These are phyloP conservation scores for Paracanthobrama guichenoti DNA, from an alignment of 2,113 vertebrate genomes.

Conservation along the genomic window DNA sequence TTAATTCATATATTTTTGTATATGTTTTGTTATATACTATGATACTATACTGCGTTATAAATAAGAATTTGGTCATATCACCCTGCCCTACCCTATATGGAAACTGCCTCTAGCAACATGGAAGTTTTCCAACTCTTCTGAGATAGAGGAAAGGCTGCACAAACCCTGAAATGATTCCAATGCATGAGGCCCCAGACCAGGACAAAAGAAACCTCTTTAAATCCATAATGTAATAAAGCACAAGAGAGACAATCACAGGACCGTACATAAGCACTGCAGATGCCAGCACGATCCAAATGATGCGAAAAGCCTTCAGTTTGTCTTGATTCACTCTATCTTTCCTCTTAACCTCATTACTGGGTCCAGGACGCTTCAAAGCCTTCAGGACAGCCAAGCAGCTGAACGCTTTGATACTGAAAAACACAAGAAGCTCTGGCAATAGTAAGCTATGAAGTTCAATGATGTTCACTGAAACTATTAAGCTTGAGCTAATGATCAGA, in stretches of 20 bases:
- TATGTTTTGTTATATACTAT: no score
- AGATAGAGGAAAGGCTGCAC: slow-evolving; percentile 40
- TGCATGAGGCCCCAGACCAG: not conserved
- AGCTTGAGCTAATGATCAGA: not conserved
- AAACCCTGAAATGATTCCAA: slow-evolving; percentile 2
- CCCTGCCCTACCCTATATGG: not conserved
- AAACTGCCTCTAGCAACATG: not conserved
- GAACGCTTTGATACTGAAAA: slow-evolving; percentile 12
- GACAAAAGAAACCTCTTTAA: not conserved
- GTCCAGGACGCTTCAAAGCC: slow-evolving; percentile 32
- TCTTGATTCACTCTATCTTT: slow-evolving; percentile 14
- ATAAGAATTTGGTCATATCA: no score
- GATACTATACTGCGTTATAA: no score
- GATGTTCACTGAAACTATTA: not conserved
- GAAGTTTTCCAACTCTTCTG: slow-evolving; percentile 24
- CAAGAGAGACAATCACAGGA: slow-evolving; percentile 16
- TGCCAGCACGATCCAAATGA: slow-evolving; percentile 28
- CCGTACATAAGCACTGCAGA: slow-evolving; percentile 13
- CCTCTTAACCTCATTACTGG: not conserved
- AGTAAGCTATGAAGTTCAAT: not conserved
- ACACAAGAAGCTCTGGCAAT: not conserved
- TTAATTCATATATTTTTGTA: no score
- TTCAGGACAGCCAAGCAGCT: slow-evolving; percentile 43
- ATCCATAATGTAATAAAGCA: not conserved
- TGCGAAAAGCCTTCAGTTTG: slow-evolving; percentile 45